phyloP scores from a whole-genome alignment of 2,888 invertebrate species.

The Brenthis ino region DNA sequence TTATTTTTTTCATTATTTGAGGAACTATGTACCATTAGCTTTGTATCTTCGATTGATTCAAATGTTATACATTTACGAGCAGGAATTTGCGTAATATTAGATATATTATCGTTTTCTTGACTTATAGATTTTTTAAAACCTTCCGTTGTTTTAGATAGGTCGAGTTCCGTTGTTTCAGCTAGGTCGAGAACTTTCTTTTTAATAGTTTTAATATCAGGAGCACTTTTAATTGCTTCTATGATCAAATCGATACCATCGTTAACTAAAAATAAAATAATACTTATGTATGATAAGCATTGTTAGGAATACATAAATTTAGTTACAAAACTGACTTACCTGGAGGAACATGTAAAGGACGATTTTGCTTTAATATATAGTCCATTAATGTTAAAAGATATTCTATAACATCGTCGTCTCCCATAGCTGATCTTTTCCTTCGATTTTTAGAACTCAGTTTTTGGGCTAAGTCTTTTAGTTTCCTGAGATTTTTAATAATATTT shows the following conservation, averaged over 20 bases:
- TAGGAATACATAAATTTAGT: neutral
- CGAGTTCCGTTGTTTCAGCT: constrained; percentile 11
- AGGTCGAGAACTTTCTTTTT: constrained; percentile 43
- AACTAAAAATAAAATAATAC: constrained; percentile 49
- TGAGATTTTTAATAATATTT: constrained; percentile 62
- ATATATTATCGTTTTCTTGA: constrained; percentile 18
- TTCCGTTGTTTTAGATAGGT: constrained; percentile 12
- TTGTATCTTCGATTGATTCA: constrained; percentile 26
- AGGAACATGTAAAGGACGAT: constrained; percentile 48
- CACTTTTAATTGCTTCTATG: constrained; percentile 67
- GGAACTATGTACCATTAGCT: neutral
- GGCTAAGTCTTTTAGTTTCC: constrained; percentile 58
- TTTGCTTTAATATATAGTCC: constrained; percentile 65
- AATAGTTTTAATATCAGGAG: constrained; percentile 63
- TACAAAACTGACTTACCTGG: constrained; percentile 52
- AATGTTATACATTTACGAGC: constrained; percentile 19
- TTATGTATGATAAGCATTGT: neutral
- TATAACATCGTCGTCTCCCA: constrained; percentile 54
- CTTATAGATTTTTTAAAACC: neutral
- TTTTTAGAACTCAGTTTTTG: constrained; percentile 49
- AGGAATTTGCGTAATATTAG: neutral
- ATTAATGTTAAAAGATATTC: constrained; percentile 66
- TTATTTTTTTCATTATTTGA: neutral
- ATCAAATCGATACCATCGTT: constrained; percentile 69
- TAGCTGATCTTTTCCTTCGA: constrained; percentile 52